Percentiles rank a stretch among this genome's conserved stretches.
These are phyloP conservation scores for Carassius auratus DNA, from an alignment of 2,113 vertebrate genomes.

Conservation along the genomic window DNA sequence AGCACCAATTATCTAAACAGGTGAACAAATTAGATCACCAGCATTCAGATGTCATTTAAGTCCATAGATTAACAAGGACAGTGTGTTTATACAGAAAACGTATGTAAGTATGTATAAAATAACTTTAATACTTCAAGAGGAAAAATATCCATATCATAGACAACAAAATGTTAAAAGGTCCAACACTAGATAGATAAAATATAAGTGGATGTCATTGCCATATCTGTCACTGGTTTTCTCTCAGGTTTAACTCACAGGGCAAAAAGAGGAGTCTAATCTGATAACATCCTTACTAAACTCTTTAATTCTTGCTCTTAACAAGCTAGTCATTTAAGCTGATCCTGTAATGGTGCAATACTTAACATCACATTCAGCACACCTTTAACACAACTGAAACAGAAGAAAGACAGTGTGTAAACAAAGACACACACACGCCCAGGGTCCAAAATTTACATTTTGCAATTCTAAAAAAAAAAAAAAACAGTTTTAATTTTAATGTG, in stretches of 20 bases:
- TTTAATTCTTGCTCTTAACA: constrained; percentile 58
- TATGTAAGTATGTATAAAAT: background rate
- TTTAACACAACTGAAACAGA: background rate
- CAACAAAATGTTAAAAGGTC: too few species aligned
- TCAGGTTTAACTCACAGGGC: background rate
- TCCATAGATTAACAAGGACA: background rate
- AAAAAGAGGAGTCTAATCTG: constrained; percentile 41
- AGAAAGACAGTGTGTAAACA: background rate
- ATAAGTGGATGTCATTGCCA: background rate
- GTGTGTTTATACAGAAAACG: background rate
- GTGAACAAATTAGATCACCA: background rate
- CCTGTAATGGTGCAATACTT: constrained; percentile 51
- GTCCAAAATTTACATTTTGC: background rate
- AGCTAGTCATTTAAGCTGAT: constrained; percentile 40
- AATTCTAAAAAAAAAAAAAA: too few species aligned
- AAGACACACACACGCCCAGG: background rate
- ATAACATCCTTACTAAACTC: constrained; percentile 59
- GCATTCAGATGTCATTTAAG: constrained; percentile 5
- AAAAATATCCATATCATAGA: background rate
- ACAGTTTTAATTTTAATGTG: too few species aligned
- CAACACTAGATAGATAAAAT: background rate
- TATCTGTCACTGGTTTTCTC: background rate
- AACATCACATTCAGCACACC: constrained; percentile 39
- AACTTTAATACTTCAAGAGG: background rate
- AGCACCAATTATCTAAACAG: too few species aligned